phyloP scores from a whole-genome alignment of 2,888 invertebrate species.

The Sesamia inferens region DNA sequence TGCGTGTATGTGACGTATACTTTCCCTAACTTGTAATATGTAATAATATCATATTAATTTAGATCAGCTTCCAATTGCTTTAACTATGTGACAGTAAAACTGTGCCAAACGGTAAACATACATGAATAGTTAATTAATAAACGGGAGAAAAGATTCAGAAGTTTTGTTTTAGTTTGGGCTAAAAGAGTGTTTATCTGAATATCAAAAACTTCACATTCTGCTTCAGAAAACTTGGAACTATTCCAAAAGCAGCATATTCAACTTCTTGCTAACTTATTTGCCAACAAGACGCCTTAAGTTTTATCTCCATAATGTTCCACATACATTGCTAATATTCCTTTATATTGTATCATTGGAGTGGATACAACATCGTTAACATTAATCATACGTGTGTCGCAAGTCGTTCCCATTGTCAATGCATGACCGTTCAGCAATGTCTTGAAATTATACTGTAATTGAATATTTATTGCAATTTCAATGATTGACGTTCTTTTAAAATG shows the following conservation, averaged over 20 bases:
- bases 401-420: conserved; percentile 30
- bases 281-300: conserved; percentile 7
- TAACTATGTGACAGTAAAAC: too few relatives aligned
- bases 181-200: neutral
- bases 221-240: conserved; percentile 8
- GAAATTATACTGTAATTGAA: conserved; percentile 20
- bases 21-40: too few relatives aligned
- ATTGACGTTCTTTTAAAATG: neutral
- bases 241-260: conserved; percentile 19
- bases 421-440: conserved; percentile 35
- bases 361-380: conserved; percentile 22
- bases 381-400: conserved; percentile 32
- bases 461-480: neutral
- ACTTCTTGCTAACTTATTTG: neutral
- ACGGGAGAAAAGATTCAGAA: neutral
- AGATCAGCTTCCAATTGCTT: too few relatives aligned
- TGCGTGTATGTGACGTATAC: too few relatives aligned
- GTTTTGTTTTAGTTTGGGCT: neutral
- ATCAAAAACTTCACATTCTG: conserved; percentile 1
- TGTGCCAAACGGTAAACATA: too few relatives aligned
- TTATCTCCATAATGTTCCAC: conserved; percentile 1
- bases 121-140: too few relatives aligned
- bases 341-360: conserved; percentile 13
- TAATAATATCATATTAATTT: too few relatives aligned
- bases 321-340: neutral